Percentiles rank a stretch among this genome's conserved stretches.
These are phyloP conservation scores for Machimus rusticus DNA, from an alignment of 2,888 invertebrate genomes.

Conservation along the genomic window DNA sequence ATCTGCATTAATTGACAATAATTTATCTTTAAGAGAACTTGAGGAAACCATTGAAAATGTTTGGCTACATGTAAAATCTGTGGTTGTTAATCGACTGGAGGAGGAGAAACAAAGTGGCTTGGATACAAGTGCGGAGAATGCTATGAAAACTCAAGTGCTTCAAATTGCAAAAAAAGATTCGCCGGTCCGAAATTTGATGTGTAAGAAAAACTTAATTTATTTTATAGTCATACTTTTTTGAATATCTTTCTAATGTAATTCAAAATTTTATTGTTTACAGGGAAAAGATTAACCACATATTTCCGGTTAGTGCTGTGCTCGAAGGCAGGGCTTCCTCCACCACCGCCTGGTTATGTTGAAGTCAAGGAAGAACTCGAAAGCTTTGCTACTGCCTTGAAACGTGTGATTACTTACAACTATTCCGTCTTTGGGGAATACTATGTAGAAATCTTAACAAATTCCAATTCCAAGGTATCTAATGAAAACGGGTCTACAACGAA, in stretches of 20 bases:
- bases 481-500: background rate
- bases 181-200: slow-evolving; percentile 58
- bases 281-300: slow-evolving; percentile 59
- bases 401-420: slow-evolving; percentile 61
- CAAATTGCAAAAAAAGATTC: slow-evolving; percentile 55
- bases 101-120: slow-evolving; percentile 54
- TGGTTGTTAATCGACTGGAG: slow-evolving; percentile 54
- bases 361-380: slow-evolving; percentile 58
- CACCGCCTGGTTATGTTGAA: slow-evolving; percentile 60
- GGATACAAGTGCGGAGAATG: slow-evolving; percentile 53
- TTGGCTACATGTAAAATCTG: slow-evolving; percentile 59
- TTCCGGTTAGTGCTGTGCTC: slow-evolving; percentile 56
- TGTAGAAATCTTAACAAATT: slow-evolving; percentile 54
- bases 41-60: slow-evolving; percentile 55
- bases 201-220: slow-evolving; percentile 51
- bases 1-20: background rate
- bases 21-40: slow-evolving; percentile 52
- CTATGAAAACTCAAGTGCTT: slow-evolving; percentile 57
- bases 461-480: slow-evolving; percentile 47
- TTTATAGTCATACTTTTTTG: background rate
- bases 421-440: slow-evolving; percentile 62
- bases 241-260: background rate
- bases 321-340: slow-evolving; percentile 53
- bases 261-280: slow-evolving; percentile 48
- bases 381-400: slow-evolving; percentile 57